Evolutionary conservation across 2,888 invertebrate species (phyloP), one percentile per base, ranked within the genome.

Genomic region (Caenorhabditis panamensis): DNA sequence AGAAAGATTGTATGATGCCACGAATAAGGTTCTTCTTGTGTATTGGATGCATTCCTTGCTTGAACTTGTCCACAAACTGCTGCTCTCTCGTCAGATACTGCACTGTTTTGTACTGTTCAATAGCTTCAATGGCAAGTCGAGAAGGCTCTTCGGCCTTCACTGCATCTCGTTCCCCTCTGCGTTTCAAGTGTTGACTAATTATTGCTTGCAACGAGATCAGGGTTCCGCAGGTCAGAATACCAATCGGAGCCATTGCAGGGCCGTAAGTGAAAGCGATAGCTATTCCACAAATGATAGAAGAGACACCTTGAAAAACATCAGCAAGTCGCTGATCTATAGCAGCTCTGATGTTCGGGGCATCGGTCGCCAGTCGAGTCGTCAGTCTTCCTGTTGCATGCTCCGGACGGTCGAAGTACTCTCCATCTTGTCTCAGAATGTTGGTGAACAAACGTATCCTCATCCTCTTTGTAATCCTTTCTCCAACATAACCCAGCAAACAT

Each of bases 281-380:
- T 13, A 88, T 84, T 28, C 88, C 88, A 37, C 82, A 79, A 18
- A 82, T 44, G 64, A 87, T 82, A 0, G 87, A 87, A 16, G 89
- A 85, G 71, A 91, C 89, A 47, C 90, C 90, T 69, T 91, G 90
- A 22, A 92, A 82, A 20, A 91, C 87, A 9, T 88, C 88, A 0
- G 92, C 92, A 28, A 92, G 86, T 41, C 92, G 90, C 63, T 88
- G 87, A 47, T 92, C 92, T 28, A 92, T 90, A 16, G 92, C 85
- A n/a, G 91, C 83, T 68, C 92, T 88, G 6, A 92, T 87, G 56
- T 92, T 89, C 2, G 92, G 92, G 24, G 92, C 91, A 88, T 92
- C 92, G 61, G 92, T 90, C 13, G 92, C 91, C 59, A 92, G 88
- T 62, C 91, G 85, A 0, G 91, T 90, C 16, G 91, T 89, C 37